phyloP scores from a whole-genome alignment of 2,797 vertebrate species.

The Spea hammondii region DNA sequence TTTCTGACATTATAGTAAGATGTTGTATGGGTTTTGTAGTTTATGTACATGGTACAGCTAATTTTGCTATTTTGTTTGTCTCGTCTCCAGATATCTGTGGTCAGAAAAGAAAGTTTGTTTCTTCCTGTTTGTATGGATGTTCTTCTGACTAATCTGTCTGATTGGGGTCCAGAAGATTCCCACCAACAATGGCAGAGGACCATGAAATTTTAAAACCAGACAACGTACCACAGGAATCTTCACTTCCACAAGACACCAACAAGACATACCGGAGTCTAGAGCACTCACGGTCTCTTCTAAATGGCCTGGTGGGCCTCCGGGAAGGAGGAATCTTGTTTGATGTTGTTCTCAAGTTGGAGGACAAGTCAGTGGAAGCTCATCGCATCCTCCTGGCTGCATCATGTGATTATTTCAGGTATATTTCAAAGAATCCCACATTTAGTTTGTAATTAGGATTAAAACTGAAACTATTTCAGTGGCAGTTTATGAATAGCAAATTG shows the following conservation, averaged over 20 bases:
- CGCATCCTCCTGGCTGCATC: conserved; percentile 92
- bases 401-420: conserved; percentile 94
- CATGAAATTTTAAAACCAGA: conserved; percentile 63
- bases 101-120: neutral
- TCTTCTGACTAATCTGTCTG: conserved; percentile 55
- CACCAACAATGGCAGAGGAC: conserved; percentile 75
- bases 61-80: neutral
- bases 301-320: conserved; percentile 81
- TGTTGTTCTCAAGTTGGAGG: conserved; percentile 88
- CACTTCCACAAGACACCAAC: conserved; percentile 65
- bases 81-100: conserved; percentile 2
- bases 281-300: conserved; percentile 83
- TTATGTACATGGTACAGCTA: neutral
- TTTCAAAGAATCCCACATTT: neutral
- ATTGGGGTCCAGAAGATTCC: conserved; percentile 36
- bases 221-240: conserved; percentile 57
- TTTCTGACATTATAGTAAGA: neutral
- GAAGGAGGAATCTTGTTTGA: conserved; percentile 86
- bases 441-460: too few species aligned
- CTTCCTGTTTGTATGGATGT: conserved; percentile 49
- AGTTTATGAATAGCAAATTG: too few species aligned
- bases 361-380: conserved; percentile 83
- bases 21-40: neutral
- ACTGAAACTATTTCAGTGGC: too few species aligned
- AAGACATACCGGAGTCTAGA: conserved; percentile 79